These are phyloP conservation scores for Rhodeus uyekii DNA, from an alignment of 2,797 vertebrate genomes.

Conservation along the genomic window DNA sequence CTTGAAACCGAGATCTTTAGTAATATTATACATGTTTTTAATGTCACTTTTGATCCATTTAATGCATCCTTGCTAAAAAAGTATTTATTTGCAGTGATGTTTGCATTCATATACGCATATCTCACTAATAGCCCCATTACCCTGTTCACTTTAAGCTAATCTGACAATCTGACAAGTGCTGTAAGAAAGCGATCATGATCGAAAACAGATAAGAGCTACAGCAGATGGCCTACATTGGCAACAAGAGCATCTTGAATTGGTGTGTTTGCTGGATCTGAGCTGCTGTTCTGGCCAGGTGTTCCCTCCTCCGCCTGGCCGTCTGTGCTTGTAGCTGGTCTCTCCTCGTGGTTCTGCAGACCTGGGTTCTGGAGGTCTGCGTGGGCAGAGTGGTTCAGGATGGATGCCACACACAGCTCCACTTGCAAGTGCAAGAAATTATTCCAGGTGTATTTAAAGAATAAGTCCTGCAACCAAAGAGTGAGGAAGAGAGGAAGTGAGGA, in stretches of 20 bases:
- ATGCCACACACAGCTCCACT: constrained; percentile 94
- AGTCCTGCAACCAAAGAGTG: constrained; percentile 77
- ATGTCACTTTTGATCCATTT: background rate
- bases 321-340: constrained; percentile 50
- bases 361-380: constrained; percentile 69
- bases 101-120: too few species aligned
- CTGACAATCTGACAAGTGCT: background rate
- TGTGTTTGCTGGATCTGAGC: constrained; percentile 53
- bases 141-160: background rate
- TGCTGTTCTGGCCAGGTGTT: constrained; percentile 56
- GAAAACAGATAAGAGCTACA: background rate
- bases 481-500: background rate
- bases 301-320: constrained; percentile 66
- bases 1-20: background rate
- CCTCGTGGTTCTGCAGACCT: constrained; percentile 75
- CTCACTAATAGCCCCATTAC: background rate
- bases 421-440: constrained; percentile 99
- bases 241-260: constrained; percentile 80
- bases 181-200: background rate
- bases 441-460: constrained; percentile 98
- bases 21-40: background rate
- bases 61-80: background rate
- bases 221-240: constrained; percentile 83
- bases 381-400: constrained; percentile 86
- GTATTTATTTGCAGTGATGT: too few species aligned